Evolutionary conservation across 2,888 invertebrate genomes (phyloP).

Genomic region (Dyspetes luteomarginatus): DNA sequence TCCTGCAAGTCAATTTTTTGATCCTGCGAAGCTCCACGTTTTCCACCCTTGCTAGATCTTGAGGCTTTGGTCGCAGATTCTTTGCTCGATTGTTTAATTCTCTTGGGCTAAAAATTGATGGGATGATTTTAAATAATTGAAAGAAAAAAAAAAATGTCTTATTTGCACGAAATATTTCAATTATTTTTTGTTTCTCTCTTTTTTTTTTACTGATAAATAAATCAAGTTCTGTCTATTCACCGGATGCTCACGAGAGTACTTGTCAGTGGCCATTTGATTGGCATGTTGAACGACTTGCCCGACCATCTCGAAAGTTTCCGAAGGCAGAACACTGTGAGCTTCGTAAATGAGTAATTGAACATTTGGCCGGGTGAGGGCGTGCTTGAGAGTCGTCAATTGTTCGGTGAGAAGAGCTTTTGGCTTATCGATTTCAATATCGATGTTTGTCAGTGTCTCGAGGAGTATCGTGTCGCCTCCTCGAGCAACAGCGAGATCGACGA

Average conservation of each 20-base stretch:
- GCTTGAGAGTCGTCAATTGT: conserved; percentile 89
- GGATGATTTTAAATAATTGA: not conserved
- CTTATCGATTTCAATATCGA: conserved; percentile 67
- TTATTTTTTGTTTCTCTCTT: not conserved
- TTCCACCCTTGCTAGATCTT: conserved; percentile 62
- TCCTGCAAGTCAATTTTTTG: conserved; percentile 56
- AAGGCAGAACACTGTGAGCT: conserved; percentile 90
- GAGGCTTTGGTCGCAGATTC: conserved; percentile 52
- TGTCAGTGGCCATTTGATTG: conserved; percentile 88
- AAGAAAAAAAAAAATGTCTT: too few species aligned
- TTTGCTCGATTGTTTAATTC: conserved; percentile 52
- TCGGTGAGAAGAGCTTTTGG: conserved; percentile 87
- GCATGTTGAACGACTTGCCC: conserved; percentile 88
- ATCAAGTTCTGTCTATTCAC: conserved; percentile 66
- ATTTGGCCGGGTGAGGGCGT: conserved; percentile 92
- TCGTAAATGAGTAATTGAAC: conserved; percentile 92
- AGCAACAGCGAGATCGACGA: conserved; percentile 88
- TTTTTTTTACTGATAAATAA: too few species aligned
- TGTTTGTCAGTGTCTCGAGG: conserved; percentile 86
- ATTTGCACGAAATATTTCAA: too few species aligned
- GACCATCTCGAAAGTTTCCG: conserved; percentile 91
- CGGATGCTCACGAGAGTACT: conserved; percentile 85
- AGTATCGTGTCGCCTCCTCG: conserved; percentile 91
- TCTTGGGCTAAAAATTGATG: conserved; percentile 61
- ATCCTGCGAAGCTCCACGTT: conserved; percentile 60